Base-by-base conservation (phyloP, 2,888 invertebrate species). In the Aporophyla nigra region DNA sequence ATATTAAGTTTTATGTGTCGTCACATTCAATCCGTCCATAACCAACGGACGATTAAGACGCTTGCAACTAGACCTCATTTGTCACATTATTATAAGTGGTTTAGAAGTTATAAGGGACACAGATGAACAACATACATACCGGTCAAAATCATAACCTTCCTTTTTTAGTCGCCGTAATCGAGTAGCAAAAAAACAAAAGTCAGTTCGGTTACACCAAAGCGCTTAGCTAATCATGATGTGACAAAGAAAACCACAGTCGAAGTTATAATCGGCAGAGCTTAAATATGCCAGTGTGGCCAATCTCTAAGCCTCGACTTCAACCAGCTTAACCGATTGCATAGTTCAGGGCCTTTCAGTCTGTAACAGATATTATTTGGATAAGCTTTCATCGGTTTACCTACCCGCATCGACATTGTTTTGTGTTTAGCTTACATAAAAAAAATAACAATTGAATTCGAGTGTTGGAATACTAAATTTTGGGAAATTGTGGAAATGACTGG, bases 181-280 rank as follows among this genome's bases (percentile, higher is more conserved):
- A 9, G 43, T 43, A 56, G 10, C 24, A 27, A 27, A 56, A 24
- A 33, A 33, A 33, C 10, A 1, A 40, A 33, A 61, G 14, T 61
- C n/a, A 4, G 14, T 24, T 63, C 24, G 16, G 24, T 46, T 9
- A 24, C 16, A 71, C 16, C n/a, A 49, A 77, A 76, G 40, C 33
- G 14, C 33, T 33, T 33, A 62, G 51, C 70, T 54, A 21, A 54
- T 40, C 49, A 62, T 43, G 62, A 33, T 21, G 14, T 51, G 7
- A n/a, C 46, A 73, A 66, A 66, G 59, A 66, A 79, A 59, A 78
- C 73, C 79, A 43, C 65, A 73, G 80, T 9, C n/a, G 19, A 79
- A 66, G 65, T 78, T 79, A 73, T 79, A 79, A 78, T 73, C 65
- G 53, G 33, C 5, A 12, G 24, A 66, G 80, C 79, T 78, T 79